Percentiles rank a stretch among this genome's conserved stretches.
phyloP scores from a whole-genome alignment of 2,113 vertebrate genomes.

The Chrysochloris asiatica region DNA sequence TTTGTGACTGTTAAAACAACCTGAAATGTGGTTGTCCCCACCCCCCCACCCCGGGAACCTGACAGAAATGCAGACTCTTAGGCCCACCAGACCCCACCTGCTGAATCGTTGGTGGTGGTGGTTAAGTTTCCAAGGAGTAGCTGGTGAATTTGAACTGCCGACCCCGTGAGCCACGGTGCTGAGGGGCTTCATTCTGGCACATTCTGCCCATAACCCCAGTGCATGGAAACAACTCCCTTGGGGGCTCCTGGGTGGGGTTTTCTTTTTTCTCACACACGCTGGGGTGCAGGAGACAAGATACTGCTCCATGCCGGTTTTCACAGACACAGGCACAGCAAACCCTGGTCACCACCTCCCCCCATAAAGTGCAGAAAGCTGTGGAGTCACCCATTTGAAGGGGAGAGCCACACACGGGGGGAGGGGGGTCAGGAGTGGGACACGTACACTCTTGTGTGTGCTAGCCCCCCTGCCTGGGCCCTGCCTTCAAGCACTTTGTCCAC shows the following conservation, averaged over 20 bases:
- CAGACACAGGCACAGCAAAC: not conserved
- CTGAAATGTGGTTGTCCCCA: not conserved
- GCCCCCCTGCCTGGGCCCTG: no score
- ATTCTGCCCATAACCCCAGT: not conserved
- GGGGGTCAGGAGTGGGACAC: not conserved
- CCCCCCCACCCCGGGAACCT: not conserved
- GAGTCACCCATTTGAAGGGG: fast-evolving
- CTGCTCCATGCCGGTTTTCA: not conserved
- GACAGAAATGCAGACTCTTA: no score
- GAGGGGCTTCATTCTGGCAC: not conserved
- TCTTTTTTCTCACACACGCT: fast-evolving
- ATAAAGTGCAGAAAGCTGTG: not conserved
- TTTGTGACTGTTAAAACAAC: not conserved
- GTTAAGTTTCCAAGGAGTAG: no score
- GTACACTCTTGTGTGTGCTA: no score
- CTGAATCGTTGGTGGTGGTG: no score
- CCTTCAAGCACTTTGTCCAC: no score
- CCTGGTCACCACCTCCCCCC: no score
- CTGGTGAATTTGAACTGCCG: no score
- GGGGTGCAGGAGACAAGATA: not conserved
- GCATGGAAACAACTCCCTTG: not conserved
- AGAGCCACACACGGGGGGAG: not conserved
- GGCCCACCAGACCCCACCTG: no score
- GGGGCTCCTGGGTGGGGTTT: not conserved
- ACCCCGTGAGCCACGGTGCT: no score